Evolutionary conservation across 2,888 invertebrate genomes (phyloP), one percentile per base, ranked within the genome.

Genomic region (Gymnocheta viridis): DNA sequence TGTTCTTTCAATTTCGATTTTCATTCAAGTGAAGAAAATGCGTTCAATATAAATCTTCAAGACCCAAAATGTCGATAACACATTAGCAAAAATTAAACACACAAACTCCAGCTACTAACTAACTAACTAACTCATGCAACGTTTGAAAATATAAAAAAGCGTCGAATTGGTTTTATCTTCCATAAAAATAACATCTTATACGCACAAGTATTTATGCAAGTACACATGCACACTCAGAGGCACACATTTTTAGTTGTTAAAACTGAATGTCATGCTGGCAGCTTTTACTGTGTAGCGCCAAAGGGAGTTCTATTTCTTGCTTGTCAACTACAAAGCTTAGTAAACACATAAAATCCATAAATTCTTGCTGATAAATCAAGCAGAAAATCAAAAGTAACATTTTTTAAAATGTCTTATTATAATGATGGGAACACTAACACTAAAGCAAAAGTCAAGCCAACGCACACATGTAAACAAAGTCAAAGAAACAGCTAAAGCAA

Each of bases 321-420:
- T 69, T 74, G 47, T 64, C 47, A 32, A 78, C 32, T 56, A 27
- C 19, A 29, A 73, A 62, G 51, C 73, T 74, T 85, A 51, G 32
- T 73, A 10, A 2, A 56, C 73, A 81, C 47, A 81, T 47, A 81
- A 77, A 78, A 74, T 79, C 86, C 85, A 88, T 87, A 88, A 88
- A 87, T 88, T 87, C 85, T 85, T 86, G 86, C 86, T 88, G 89
- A 89, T 89, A 88, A 88, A 89, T 90, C 88, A 88, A 87, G 88
- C 87, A 86, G 86, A 89, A 89, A 89, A 88, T 88, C 88, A 88
- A 87, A 88, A 89, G 87, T 66, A 79, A 80, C 62, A 78, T 82
- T 82, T n/a, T 80, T 82, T 49, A 69, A 73, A 77, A 82, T 87
- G 85, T 88, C 79, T 86, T 86, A 88, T 86, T 82, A 64, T 81